Conservation (phyloP, 2,888 invertebrate species). For the Ormyrus labotus region DNA sequence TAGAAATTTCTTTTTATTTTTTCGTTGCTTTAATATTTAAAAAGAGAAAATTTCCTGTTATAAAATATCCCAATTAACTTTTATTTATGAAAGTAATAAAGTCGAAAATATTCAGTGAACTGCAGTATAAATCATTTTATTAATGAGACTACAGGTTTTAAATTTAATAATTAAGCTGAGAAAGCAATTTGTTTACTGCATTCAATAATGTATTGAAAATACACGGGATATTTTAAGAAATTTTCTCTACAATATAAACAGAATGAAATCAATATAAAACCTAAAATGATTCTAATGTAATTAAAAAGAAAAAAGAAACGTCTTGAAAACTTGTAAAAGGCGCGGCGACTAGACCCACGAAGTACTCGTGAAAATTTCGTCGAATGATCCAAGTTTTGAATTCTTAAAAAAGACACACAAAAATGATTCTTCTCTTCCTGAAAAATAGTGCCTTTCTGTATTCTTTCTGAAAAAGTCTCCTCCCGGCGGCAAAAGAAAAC, state of each 20-base stretch:
- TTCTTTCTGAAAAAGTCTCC: slow-evolving; percentile 47
- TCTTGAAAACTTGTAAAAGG: slow-evolving; percentile 26
- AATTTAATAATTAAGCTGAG: too few species aligned
- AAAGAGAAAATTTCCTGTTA: too few species aligned
- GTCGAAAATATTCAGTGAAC: too few species aligned
- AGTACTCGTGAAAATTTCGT: slow-evolving; percentile 44
- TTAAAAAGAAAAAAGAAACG: slow-evolving; percentile 2
- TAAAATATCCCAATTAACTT: too few species aligned
- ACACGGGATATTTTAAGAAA: not conserved
- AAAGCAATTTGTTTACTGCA: too few species aligned
- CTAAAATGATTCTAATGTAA: not conserved
- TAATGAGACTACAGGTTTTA: too few species aligned
- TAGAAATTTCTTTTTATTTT: too few species aligned
- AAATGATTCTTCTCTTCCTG: slow-evolving; percentile 47
- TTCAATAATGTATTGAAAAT: not conserved
- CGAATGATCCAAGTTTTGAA: slow-evolving; percentile 51
- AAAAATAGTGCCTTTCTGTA: slow-evolving; percentile 25
- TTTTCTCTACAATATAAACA: not conserved
- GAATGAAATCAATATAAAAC: not conserved
- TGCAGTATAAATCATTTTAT: too few species aligned
- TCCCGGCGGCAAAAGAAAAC: slow-evolving; percentile 22
- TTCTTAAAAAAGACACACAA: slow-evolving; percentile 55
- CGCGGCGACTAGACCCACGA: slow-evolving; percentile 32
- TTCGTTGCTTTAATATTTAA: too few species aligned
- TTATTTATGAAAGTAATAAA: too few species aligned